Evolutionary conservation across 2,113 vertebrate genomes (phyloP), one percentile per base, ranked within the genome.

Genomic region (Dasyurus viverrinus): DNA sequence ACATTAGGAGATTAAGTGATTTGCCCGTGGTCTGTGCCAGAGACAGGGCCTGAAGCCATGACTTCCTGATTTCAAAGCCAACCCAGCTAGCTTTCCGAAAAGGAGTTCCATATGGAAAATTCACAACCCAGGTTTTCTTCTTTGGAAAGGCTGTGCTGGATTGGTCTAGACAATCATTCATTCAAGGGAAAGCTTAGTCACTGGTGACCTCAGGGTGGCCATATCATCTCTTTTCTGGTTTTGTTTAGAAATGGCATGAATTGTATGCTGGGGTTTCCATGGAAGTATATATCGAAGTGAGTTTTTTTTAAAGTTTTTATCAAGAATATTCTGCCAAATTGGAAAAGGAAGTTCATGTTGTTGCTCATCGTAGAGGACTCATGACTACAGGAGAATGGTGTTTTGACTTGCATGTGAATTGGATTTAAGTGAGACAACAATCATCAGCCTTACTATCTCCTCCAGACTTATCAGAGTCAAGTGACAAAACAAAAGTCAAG

Each of bases 181-280:
- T 89, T 53, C 0, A 47, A 93, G 91, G 57, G 96, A 93, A 68
- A 96, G 50, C n/a, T 92, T 47, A 92, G 84, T 94, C 92, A 96
- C 91, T 95, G 90, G 91, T 95, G n/a, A 84, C 52, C 93, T 95
- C 50, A 93, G 93, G 94, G 95, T 96, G 90, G 46, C 57, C 94
- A 94, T 93, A 93, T 89, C 24, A 89, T 25, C 36, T 95, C 93
- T 96, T 54, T 52, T 26, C 6, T 50, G 27, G 57, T 90, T 94
- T 91, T 97, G 68, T 93, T 96, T 23, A 92, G 96, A 53, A 92
- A 76, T 24, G 54, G 93, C 48, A 42, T 23, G 24, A 22, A 10
- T 97, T 84, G 27, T 10, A 0, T 93, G 14, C 95, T 91, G 8
- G 0, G 92, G 60, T 96, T 97, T 93, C 90, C 30, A 36, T 95